These are phyloP conservation scores for Cheilosia urbana DNA, from an alignment of 2,888 invertebrate species.

Conservation along the genomic window DNA sequence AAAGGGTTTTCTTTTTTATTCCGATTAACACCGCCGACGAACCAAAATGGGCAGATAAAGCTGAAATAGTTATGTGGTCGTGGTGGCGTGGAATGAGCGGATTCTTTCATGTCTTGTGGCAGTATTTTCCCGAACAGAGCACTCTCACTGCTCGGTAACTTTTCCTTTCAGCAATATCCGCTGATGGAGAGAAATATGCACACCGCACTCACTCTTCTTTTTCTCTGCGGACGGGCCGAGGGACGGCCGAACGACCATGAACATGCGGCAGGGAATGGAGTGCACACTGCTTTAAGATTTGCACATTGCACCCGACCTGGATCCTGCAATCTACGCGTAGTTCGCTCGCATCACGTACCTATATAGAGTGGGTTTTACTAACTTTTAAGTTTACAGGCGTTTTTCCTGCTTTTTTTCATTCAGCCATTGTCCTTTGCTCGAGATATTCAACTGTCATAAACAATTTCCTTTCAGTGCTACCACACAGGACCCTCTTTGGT, in stretches of 20 bases:
- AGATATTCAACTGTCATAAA: slow-evolving; percentile 72
- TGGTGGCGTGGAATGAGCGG: background rate
- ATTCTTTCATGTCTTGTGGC: slow-evolving; percentile 63
- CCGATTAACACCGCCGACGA: slow-evolving; percentile 36
- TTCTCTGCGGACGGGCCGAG: background rate
- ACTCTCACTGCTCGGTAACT: slow-evolving; percentile 72
- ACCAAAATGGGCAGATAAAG: slow-evolving; percentile 59
- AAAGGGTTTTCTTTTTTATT: slow-evolving; percentile 34
- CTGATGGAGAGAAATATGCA: slow-evolving; percentile 62
- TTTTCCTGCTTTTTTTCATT: background rate
- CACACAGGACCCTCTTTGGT: slow-evolving; percentile 40
- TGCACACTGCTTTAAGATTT: slow-evolving; percentile 50
- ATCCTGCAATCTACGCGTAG: slow-evolving; percentile 13
- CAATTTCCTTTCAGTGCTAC: slow-evolving; percentile 60
- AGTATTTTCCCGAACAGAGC: slow-evolving; percentile 50
- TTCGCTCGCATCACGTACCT: background rate
- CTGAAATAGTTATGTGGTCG: slow-evolving; percentile 25
- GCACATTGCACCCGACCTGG: slow-evolving; percentile 48
- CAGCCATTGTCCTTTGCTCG: slow-evolving; percentile 56
- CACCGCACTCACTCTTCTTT: slow-evolving; percentile 19
- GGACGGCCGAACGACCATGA: slow-evolving; percentile 46
- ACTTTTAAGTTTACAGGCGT: background rate
- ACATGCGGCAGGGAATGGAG: slow-evolving; percentile 13
- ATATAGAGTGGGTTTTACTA: background rate
- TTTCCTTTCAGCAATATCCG: slow-evolving; percentile 75